Evolutionary conservation across 2,113 vertebrate species (phyloP), one percentile per base, ranked within the genome.

Genomic region (Campylorhamphus procurvoides): DNA sequence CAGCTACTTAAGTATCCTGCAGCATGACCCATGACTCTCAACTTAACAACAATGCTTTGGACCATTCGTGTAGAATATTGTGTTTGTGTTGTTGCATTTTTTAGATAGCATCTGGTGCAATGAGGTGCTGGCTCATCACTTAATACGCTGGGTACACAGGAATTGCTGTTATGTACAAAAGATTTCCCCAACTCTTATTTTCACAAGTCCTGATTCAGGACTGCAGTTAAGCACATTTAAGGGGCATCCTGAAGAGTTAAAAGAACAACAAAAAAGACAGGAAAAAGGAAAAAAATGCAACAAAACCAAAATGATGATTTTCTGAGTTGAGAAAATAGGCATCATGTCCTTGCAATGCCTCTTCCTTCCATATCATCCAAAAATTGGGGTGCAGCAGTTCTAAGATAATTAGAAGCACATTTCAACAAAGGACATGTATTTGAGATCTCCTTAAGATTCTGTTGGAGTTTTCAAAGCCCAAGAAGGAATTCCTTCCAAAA

Each of bases 381-480:
- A 96, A 94, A 90, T 60, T 86, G 71, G 81, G 97, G 89, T 95
- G 94, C 96, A 89, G 94, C 86, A 92, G 91, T 94, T 96, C 95
- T 95, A 14, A 42, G 42, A 42, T 42, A 96, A 97, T 97, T 97
- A 97, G 97, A 98, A 98, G 97, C 97, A 98, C 98, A 98, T 98
- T 96, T 97, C 95, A 97, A 96, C 96, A 96, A 94, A 96, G 77
- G 72, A 97, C 95, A 96, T 68, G 39, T 96, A 95, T 97, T 97
- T 79, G 94, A 97, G 86, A 97, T 96, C 67, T 94, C 92, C 91
- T 89, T 88, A 91, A 87, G 89, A 96, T n/a, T n/a, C n/a, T n/a
- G n/a, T n/a, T n/a, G n/a, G n/a, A n/a, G n/a, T n/a, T n/a, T n/a
- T n/a, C n/a, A n/a, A n/a, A n/a, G n/a, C n/a, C n/a, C n/a, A n/a